Conservation (phyloP, 2,113 vertebrate species). For the Brienomyrus longianalis region DNA sequence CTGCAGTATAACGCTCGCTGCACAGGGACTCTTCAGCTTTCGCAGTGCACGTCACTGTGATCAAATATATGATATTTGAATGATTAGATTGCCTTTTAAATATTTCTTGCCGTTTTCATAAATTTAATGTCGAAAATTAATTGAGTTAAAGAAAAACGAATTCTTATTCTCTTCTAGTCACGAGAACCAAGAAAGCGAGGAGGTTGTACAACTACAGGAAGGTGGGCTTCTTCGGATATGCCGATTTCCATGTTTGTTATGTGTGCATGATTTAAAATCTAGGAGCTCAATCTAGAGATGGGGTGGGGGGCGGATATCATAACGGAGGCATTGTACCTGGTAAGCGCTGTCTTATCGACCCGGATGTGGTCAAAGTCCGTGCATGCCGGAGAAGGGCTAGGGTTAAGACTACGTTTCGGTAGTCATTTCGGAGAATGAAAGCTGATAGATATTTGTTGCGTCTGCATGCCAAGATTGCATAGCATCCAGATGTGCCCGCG, state of each 20-base stretch:
- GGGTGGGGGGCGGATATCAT: neutral
- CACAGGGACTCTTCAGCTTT: neutral
- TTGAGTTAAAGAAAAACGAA: neutral
- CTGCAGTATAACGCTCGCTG: neutral
- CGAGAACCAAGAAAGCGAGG: constrained; percentile 71
- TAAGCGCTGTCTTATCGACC: neutral
- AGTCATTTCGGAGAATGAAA: neutral
- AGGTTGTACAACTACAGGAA: constrained; percentile 68
- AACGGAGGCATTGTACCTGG: neutral
- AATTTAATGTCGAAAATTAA: neutral
- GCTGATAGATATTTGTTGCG: neutral
- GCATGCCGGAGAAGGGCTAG: neutral
- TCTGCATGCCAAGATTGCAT: neutral
- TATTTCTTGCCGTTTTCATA: neutral
- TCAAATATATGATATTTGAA: neutral
- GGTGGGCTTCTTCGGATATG: constrained; percentile 46
- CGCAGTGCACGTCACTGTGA: neutral
- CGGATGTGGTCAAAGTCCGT: neutral
- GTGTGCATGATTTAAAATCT: neutral
- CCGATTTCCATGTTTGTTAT: neutral
- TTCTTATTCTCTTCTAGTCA: constrained; percentile 52
- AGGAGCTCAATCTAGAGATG: neutral
- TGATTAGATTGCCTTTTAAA: neutral
- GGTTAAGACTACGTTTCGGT: neutral
- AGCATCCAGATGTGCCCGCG: neutral